Evolutionary conservation across 2,797 vertebrate species (phyloP), one percentile per base, ranked within the genome.

Genomic region (Acanthurus leucopareius): DNA sequence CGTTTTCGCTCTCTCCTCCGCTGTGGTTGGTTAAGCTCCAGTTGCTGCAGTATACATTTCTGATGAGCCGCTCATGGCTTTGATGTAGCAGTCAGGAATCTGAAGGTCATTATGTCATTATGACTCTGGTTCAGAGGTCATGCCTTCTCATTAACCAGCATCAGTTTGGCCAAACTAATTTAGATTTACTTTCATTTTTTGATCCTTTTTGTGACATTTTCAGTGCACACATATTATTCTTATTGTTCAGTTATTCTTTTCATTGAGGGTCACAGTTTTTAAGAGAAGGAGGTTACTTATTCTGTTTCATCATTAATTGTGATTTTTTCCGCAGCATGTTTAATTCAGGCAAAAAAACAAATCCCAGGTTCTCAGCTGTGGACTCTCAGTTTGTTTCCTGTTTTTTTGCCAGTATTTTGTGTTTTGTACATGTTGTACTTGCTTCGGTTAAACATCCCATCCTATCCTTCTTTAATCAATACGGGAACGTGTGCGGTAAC

Each of bases 41-140:
- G 83, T 88, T 80, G 89, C 90, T 90, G 91, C 89, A 83, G 88
- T 90, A 87, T 92, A 90, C 82, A 88, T 92, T 90, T 86, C 77
- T 89, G 89, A 91, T 90, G 88, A 90, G 80, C 77, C 77, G 19
- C 75, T 75, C 69, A 17, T 78, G 59, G 73, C 71, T 88, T 84
- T 86, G 71, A 87, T 89, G 72, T 67, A 54, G 40, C 78, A 79
- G 74, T 85, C 65, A 61, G 73, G 68, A 85, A 85, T 72, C 73
- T 89, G 85, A 90, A 89, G 80, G 89, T 88, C 80, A 86, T 84
- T 75, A 74, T 77, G 82, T 80, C 52, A 79, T 84, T 79, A 89
- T 72, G 59, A 59, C 51, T 82, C 44, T 11, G 42, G 86, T 84
- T 91, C 75, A 89, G 52, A 88, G 76, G 83, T 89, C 75, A 79